A percentile compares a stretch with the other conserved stretches of the same genome.
phyloP scores from a whole-genome alignment of 1,140 invertebrate species.

The Heterodera carotae region DNA sequence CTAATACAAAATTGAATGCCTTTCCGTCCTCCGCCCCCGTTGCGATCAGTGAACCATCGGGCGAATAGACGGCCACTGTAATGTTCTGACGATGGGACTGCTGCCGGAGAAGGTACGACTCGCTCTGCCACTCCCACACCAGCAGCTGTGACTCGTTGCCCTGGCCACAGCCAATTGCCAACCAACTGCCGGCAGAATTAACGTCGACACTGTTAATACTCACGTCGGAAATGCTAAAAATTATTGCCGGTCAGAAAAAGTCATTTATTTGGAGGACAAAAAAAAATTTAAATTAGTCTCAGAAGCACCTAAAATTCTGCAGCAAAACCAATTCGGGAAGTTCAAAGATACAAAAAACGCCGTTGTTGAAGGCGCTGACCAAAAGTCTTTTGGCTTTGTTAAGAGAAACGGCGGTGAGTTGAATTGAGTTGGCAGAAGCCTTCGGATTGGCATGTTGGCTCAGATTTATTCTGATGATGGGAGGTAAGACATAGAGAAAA shows the following conservation, averaged over 20 bases:
- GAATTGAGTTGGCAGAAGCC: background rate
- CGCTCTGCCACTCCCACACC: conserved; percentile 56
- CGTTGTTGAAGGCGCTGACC: conserved; percentile 38
- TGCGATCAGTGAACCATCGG: conserved; percentile 44
- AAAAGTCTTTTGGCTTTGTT: conserved; percentile 33
- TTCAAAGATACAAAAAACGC: conserved; percentile 40
- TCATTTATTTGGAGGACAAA: background rate
- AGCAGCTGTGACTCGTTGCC: conserved; percentile 42
- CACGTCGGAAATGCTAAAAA: conserved; percentile 30
- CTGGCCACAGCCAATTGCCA: conserved; percentile 47
- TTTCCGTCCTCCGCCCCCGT: conserved; percentile 54
- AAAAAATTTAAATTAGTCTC: too few species aligned
- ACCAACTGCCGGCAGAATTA: conserved; percentile 42
- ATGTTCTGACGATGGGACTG: conserved; percentile 53
- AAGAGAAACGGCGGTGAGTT: conserved; percentile 28
- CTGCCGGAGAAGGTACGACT: conserved; percentile 53
- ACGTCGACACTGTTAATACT: conserved; percentile 39
- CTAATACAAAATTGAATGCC: background rate
- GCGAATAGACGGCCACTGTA: conserved; percentile 46
- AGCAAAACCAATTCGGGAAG: conserved; percentile 37
- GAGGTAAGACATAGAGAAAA: background rate
- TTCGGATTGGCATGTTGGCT: conserved; percentile 24
- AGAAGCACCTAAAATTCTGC: conserved; percentile 42
- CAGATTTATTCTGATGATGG: conserved; percentile 18
- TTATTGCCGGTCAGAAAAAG: background rate